phyloP scores from a whole-genome alignment of 2,797 vertebrate genomes.

The Manis crassicaudata region DNA sequence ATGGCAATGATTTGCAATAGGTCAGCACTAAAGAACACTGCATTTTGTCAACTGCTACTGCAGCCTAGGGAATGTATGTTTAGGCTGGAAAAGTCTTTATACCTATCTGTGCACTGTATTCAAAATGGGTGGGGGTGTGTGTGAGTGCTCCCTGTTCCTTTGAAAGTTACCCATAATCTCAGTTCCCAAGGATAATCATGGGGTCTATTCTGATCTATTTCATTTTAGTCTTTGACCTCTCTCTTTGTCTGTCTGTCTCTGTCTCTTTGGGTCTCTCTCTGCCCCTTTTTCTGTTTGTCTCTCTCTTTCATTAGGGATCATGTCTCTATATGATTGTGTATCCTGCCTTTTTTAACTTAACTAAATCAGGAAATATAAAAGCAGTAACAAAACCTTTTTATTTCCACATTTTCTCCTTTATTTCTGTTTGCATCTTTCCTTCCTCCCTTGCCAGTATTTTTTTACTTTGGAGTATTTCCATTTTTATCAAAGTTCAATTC shows the following conservation, averaged over 20 bases:
- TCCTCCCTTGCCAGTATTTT: background rate
- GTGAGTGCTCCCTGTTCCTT: background rate
- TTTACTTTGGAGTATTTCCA: slow-evolving; percentile 76
- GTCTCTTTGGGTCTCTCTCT: background rate
- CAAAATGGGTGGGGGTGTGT: background rate
- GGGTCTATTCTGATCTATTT: background rate
- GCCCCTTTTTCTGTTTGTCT: background rate
- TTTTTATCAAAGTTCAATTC: slow-evolving; percentile 70
- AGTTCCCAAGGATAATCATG: background rate
- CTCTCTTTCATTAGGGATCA: background rate
- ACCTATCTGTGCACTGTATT: background rate
- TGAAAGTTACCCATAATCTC: background rate
- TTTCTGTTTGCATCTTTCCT: slow-evolving; percentile 66
- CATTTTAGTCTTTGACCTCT: background rate
- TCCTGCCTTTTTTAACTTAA: slow-evolving; percentile 41
- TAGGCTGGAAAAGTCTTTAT: background rate
- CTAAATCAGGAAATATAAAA: slow-evolving; percentile 68
- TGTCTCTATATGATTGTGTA: background rate
- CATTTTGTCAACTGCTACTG: background rate
- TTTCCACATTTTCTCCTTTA: slow-evolving; percentile 62
- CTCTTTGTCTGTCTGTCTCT: background rate
- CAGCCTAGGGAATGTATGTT: background rate
- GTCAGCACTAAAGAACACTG: background rate
- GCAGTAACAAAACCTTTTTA: slow-evolving; percentile 52
- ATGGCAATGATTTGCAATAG: background rate